Evolutionary conservation across 2,113 vertebrate species (phyloP).

Genomic region (Recurvirostra avosetta): DNA sequence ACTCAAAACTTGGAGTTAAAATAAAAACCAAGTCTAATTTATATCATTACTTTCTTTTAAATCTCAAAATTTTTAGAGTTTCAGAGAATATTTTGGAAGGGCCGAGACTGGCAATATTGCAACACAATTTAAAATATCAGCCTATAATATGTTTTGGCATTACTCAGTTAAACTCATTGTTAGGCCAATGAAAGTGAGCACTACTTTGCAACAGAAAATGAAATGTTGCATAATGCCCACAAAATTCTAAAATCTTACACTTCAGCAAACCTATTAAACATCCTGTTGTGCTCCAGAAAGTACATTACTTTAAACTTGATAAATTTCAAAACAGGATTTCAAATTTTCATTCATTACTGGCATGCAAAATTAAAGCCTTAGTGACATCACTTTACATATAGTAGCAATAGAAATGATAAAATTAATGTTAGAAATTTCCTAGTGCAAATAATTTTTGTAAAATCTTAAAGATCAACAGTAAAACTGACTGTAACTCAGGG

Average conservation of each 20-base stretch:
- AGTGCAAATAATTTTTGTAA: neutral
- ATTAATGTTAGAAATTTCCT: neutral
- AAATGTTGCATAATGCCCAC: neutral
- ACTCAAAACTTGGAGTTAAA: neutral
- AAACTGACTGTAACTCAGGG: neutral
- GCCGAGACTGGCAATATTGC: neutral
- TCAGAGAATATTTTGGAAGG: neutral
- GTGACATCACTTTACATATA: neutral
- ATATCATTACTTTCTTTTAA: neutral
- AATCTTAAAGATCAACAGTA: neutral
- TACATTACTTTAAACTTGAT: neutral
- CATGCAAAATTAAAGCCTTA: neutral
- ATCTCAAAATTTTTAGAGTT: neutral
- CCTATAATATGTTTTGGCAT: neutral
- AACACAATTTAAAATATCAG: neutral
- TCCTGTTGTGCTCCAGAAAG: neutral
- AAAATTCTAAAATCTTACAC: neutral
- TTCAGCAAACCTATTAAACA: neutral
- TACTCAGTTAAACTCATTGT: neutral
- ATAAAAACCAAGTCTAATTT: neutral
- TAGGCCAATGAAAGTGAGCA: neutral
- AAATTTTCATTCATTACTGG: neutral
- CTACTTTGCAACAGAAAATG: neutral
- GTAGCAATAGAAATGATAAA: neutral
- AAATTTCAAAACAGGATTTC: neutral